Evolutionary conservation across 2,113 vertebrate genomes (phyloP).

Genomic region (Nicator chloris): DNA sequence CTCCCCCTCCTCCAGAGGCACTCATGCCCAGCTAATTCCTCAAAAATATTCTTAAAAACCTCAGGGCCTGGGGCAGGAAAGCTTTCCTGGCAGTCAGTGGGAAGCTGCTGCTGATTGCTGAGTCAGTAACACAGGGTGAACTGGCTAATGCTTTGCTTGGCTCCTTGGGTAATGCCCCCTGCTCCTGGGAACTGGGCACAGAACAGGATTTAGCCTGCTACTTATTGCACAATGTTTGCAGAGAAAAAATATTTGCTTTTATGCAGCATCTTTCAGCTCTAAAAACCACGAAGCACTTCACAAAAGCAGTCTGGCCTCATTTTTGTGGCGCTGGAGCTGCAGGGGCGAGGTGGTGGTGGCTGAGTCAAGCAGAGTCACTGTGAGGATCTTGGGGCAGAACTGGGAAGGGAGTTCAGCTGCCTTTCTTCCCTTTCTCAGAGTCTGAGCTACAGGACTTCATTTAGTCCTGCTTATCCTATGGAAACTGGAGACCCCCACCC

Average conservation of each 20-base stretch:
- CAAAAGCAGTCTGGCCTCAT: neutral
- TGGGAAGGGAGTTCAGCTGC: neutral
- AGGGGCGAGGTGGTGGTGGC: neutral
- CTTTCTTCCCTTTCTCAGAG: accelerated
- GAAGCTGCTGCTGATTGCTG: neutral
- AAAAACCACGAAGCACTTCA: neutral
- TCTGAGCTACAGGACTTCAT: neutral
- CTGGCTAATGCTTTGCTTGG: neutral
- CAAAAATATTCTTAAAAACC: neutral
- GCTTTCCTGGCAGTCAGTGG: neutral
- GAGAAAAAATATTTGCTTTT: neutral
- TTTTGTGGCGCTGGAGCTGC: neutral
- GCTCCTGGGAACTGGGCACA: neutral
- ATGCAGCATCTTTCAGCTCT: neutral
- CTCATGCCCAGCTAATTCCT: neutral
- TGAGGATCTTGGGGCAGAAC: neutral
- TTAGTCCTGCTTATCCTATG: neutral
- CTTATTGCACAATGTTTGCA: neutral
- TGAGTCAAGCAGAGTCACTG: neutral
- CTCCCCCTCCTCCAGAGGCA: neutral
- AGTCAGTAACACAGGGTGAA: neutral
- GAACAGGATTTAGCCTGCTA: neutral
- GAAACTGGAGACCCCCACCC: neutral
- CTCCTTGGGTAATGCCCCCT: neutral
- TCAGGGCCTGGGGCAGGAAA: neutral